Conservation (phyloP, 2,797 vertebrate species). For the Pangasius sanitwongsei region DNA sequence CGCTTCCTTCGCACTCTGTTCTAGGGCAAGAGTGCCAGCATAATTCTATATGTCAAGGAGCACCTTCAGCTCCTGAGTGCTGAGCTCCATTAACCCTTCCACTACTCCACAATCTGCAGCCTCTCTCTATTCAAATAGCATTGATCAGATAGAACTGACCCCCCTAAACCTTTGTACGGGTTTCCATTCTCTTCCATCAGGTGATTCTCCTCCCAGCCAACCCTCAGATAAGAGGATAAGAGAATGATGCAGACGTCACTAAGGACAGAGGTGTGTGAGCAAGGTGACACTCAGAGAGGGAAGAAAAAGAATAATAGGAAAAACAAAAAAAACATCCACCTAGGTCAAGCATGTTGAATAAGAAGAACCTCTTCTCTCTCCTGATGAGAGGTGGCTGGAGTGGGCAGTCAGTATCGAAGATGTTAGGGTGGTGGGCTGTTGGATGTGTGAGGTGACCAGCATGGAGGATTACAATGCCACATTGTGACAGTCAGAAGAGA, state of each 20-base stretch:
- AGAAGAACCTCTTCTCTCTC: constrained; percentile 27
- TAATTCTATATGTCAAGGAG: constrained; percentile 51
- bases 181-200: constrained; percentile 33
- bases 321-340: constrained; percentile 12
- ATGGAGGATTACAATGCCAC: constrained; percentile 65
- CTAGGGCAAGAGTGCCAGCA: constrained; percentile 22
- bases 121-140: constrained; percentile 38
- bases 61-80: constrained; percentile 18
- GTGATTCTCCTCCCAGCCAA: constrained; percentile 22
- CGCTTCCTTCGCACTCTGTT: not conserved
- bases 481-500: constrained; percentile 64
- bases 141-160: constrained; percentile 26
- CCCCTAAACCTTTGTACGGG: constrained; percentile 10
- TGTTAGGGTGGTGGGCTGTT: constrained; percentile 53
- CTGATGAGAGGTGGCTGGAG: constrained; percentile 58
- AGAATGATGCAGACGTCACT: constrained; percentile 22
- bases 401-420: constrained; percentile 65
- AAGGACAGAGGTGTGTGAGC: constrained; percentile 35
- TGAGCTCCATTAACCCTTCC: constrained; percentile 6
- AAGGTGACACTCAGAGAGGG: constrained; percentile 35
- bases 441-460: constrained; percentile 45
- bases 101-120: constrained; percentile 25
- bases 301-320: not conserved
- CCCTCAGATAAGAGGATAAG: constrained; percentile 26
- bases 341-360: constrained; percentile 24